These are phyloP conservation scores for Halichondria panicea DNA, from an alignment of 37 sponge, comb jelly and placozoan species.

Conservation along the genomic window DNA sequence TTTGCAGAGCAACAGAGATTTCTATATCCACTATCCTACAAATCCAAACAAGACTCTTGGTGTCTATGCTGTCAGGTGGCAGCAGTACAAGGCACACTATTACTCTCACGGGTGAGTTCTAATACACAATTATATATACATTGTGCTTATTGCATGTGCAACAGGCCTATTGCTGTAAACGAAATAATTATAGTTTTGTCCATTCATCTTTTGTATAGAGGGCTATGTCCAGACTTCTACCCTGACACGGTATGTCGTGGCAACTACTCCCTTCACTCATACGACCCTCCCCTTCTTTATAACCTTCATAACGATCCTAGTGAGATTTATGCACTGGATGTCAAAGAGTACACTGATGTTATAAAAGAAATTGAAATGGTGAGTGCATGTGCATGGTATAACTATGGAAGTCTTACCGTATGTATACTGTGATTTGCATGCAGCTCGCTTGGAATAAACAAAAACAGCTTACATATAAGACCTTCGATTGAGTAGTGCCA, in stretches of 20 bases:
- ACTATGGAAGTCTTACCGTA: too few relatives aligned
- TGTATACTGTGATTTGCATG: too few relatives aligned
- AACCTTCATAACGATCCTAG: slow-evolving; percentile 63
- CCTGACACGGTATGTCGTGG: slow-evolving; percentile 72
- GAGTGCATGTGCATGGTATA: too few relatives aligned
- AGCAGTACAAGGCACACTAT: slow-evolving; percentile 87
- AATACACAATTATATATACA: too few relatives aligned
- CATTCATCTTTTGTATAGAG: slow-evolving; percentile 2
- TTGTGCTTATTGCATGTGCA: too few relatives aligned
- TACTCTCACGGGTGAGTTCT: slow-evolving; percentile 54
- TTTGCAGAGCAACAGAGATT: slow-evolving; percentile 55
- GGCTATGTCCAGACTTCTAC: slow-evolving; percentile 49
- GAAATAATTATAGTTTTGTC: too few relatives aligned
- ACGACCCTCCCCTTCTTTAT: slow-evolving; percentile 68
- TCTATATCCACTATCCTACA: slow-evolving; percentile 69
- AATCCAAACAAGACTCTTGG: too few relatives aligned
- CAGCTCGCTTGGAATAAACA: too few relatives aligned
- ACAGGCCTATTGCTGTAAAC: too few relatives aligned
- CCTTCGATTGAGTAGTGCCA: too few relatives aligned
- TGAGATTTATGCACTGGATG: slow-evolving; percentile 56
- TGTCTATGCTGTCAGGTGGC: slow-evolving; percentile 61
- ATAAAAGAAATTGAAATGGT: slow-evolving; percentile 36
- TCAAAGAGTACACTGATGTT: slow-evolving; percentile 31
- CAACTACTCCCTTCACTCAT: slow-evolving; percentile 12
- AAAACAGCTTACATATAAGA: too few relatives aligned